These are phyloP conservation scores for Volucella bombylans DNA, from an alignment of 2,888 invertebrate species.

Conservation along the genomic window DNA sequence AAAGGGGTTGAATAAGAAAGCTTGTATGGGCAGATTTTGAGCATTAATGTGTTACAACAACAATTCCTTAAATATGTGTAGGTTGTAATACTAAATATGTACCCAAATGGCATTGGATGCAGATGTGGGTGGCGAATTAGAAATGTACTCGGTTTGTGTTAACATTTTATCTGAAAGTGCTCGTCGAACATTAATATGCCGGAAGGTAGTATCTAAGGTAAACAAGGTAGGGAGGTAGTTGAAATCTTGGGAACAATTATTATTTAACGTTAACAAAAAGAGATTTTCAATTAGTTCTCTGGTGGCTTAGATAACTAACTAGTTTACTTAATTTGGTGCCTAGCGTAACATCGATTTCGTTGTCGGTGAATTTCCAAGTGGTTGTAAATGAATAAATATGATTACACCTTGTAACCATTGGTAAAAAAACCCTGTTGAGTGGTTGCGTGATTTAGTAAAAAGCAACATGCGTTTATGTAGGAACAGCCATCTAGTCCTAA, in stretches of 20 bases:
- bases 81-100: conserved; percentile 43
- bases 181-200: neutral
- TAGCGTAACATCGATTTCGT: conserved; percentile 23
- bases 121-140: neutral
- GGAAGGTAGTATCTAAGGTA: neutral
- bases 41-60: conserved; percentile 25
- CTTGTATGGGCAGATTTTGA: conserved; percentile 9
- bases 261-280: neutral
- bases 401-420: too few relatives aligned
- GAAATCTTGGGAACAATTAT: conserved; percentile 10
- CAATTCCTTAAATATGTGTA: conserved; percentile 37
- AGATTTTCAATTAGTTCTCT: conserved; percentile 17
- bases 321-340: conserved; percentile 31
- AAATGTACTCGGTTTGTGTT: neutral
- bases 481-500: too few relatives aligned
- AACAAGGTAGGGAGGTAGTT: neutral
- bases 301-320: neutral
- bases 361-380: too few relatives aligned
- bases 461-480: too few relatives aligned
- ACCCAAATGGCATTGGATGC: conserved; percentile 55
- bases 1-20: neutral
- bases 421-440: too few relatives aligned
- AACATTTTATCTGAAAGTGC: neutral
- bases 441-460: too few relatives aligned
- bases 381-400: too few relatives aligned